A percentile compares a stretch with the other conserved stretches of the same genome.
Conservation (phyloP, 2,113 vertebrate species). For the Rhabdornis inornatus region DNA sequence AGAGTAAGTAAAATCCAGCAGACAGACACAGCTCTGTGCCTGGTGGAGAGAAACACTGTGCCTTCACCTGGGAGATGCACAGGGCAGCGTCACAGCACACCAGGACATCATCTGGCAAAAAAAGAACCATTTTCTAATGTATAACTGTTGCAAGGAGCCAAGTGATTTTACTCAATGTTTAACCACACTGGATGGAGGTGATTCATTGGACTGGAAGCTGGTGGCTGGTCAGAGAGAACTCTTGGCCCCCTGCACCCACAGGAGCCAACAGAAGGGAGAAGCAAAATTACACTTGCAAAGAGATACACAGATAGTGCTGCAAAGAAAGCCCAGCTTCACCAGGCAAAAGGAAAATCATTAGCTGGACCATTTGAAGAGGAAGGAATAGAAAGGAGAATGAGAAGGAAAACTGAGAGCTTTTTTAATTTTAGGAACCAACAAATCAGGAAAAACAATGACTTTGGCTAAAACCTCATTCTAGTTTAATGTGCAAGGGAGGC, state of each 20-base stretch:
- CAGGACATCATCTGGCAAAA: background rate
- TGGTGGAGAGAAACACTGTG: background rate
- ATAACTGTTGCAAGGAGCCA: background rate
- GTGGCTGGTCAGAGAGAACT: background rate
- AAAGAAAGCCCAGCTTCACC: background rate
- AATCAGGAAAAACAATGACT: constrained; percentile 22
- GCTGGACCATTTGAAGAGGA: background rate
- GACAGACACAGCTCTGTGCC: fast-evolving
- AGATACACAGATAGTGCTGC: background rate
- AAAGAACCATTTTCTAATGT: background rate
- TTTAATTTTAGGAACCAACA: background rate
- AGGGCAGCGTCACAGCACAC: background rate
- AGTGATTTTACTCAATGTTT: background rate
- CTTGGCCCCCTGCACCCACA: background rate
- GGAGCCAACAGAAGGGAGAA: background rate
- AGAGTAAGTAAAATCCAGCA: background rate
- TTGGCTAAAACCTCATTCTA: background rate
- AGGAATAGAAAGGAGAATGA: background rate
- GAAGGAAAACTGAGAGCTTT: background rate
- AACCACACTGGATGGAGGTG: background rate
- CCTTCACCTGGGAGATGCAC: background rate
- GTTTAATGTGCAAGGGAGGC: background rate
- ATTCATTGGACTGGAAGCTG: background rate
- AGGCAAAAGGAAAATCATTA: background rate
- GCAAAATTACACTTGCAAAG: background rate